A percentile compares a stretch with the other conserved stretches of the same genome.
phyloP scores from a whole-genome alignment of 2,797 vertebrate species.

The Oophaga sylvatica region DNA sequence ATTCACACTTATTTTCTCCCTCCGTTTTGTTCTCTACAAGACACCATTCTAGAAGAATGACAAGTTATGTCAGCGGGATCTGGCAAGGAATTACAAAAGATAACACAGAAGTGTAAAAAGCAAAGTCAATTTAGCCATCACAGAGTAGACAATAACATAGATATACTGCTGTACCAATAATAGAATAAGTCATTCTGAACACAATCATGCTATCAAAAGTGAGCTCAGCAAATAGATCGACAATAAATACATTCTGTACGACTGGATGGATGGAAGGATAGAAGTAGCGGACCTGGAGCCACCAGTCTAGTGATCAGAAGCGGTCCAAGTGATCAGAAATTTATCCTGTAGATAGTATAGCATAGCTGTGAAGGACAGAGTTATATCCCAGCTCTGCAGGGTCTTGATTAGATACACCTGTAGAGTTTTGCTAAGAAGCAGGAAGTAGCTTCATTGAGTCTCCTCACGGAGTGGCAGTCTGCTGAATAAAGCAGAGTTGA shows the following conservation, averaged over 20 bases:
- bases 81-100: constrained; percentile 50
- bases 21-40: constrained; percentile 14
- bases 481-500: no score
- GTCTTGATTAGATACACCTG: no score
- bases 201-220: not conserved
- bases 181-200: not conserved
- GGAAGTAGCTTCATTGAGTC: no score
- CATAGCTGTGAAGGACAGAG: no score
- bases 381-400: no score
- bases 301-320: no score
- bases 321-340: no score
- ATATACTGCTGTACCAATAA: not conserved
- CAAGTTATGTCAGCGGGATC: constrained; percentile 42
- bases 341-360: no score
- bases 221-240: not conserved
- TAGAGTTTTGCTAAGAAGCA: no score
- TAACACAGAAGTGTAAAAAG: constrained; percentile 43
- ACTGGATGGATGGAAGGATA: not conserved
- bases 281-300: not conserved
- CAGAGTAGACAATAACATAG: constrained; percentile 7
- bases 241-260: no score
- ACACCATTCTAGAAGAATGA: constrained; percentile 38
- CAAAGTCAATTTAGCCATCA: constrained; percentile 39
- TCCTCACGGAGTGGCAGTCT: no score
- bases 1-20: constrained; percentile 33